Evolutionary conservation across 2,888 invertebrate species (phyloP).

Genomic region (Epicampocera succincta): DNA sequence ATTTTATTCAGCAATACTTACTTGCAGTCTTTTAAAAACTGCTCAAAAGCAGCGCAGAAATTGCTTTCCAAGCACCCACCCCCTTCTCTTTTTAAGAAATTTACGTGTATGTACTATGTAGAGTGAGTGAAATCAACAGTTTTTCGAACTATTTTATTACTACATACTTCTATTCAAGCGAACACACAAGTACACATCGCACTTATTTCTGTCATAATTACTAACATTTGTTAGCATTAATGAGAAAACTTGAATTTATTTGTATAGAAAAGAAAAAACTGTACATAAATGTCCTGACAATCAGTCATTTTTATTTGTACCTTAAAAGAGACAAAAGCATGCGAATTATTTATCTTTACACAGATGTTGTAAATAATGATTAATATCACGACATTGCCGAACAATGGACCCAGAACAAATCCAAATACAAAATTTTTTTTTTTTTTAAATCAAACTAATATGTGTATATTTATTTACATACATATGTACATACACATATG

Average conservation of each 20-base stretch:
- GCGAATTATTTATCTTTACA: background rate
- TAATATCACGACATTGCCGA: conserved; percentile 52
- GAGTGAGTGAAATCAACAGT: conserved; percentile 63
- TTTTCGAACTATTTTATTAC: conserved; percentile 34
- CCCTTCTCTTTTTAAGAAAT: too few species aligned
- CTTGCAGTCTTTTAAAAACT: conserved; percentile 39
- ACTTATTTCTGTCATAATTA: conserved; percentile 62
- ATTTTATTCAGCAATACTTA: too few species aligned
- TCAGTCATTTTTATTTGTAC: too few species aligned
- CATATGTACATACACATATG: too few species aligned
- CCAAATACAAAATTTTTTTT: background rate
- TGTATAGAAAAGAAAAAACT: conserved; percentile 51
- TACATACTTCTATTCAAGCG: background rate
- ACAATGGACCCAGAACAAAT: background rate
- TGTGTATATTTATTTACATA: too few species aligned
- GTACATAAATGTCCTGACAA: conserved; percentile 4
- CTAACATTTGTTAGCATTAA: conserved; percentile 68
- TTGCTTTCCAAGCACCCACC: conserved; percentile 4
- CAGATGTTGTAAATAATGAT: conserved; percentile 45
- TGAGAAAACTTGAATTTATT: conserved; percentile 71
- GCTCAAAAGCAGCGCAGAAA: conserved; percentile 17
- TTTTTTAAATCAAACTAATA: too few species aligned
- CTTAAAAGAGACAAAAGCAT: conserved; percentile 11
- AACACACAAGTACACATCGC: background rate
- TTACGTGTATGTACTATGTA: conserved; percentile 9